Evolutionary conservation across 2,113 vertebrate species (phyloP), one percentile per base, ranked within the genome.

Genomic region (Bombycilla garrulus): DNA sequence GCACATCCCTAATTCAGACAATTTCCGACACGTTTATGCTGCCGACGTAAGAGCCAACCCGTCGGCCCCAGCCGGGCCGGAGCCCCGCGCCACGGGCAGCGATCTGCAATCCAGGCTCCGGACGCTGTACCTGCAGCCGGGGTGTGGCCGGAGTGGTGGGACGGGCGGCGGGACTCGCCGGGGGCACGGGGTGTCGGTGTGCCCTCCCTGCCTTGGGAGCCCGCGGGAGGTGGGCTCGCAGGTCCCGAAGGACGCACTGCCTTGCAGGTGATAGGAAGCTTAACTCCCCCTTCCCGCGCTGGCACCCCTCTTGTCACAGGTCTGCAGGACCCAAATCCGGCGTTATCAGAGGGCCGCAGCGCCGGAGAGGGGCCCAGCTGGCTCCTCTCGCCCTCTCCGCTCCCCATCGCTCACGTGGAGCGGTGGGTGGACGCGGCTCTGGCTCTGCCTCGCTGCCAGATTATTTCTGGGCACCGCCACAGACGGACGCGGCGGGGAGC

Each of bases 1-100:
- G 94, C 95, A 80, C 90, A 70, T 0, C 15, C 90, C 90, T 95
- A 94, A 96, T 96, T 96, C 93, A 36, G 90, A 74, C 95, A 95
- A 95, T 96, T 96, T 95, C 91, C 6, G 28, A 73, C 93, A 70
- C 33, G 22, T 91, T 94, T 82, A 62, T 15, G 64, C 90, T 81
- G 88, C 78, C 31, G n/a, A 58, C 88, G 38, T 73, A 71, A 88
- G 48, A 90, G 87, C 54, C 72, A 38, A 8, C 33, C 42, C 12
- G 2, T n/a, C 5, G 57, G 89, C 64, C 77, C 79, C 51, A 18
- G 89, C 56, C 2, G 11, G 87, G 73, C 91, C 31, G 86, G 45
- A 95, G 91, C 78, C 40, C 58, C 54, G 89, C 76, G 91, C 58
- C 64, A 3, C 0, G 42, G 78, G 5, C 74, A 66, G 74, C 47